Conservation (phyloP, 2,888 invertebrate genomes). For the Caenorhabditis sp. region DNA sequence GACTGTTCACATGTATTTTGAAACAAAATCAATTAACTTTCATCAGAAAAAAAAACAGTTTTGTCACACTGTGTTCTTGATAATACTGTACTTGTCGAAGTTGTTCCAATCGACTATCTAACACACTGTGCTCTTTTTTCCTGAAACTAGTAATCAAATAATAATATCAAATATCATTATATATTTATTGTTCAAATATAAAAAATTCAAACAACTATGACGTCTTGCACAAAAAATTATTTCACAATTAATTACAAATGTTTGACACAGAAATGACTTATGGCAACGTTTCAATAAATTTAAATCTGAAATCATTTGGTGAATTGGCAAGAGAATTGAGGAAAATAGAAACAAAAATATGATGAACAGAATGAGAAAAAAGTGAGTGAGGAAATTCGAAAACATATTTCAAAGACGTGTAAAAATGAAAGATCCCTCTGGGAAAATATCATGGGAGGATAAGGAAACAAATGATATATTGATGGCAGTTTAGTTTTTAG, state of each 20-base stretch:
- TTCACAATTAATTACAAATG: not conserved
- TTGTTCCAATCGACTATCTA: too few species aligned
- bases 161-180: too few species aligned
- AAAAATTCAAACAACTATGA: not conserved
- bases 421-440: constrained; percentile 22
- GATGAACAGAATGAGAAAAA: constrained; percentile 18
- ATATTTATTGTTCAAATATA: not conserved
- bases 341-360: constrained; percentile 28
- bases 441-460: constrained; percentile 14
- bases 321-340: constrained; percentile 20
- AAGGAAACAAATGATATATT: not conserved
- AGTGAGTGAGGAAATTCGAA: constrained; percentile 5
- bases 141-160: too few species aligned
- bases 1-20: too few species aligned
- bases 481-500: not conserved
- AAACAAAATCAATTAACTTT: not conserved
- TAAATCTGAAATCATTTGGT: not conserved
- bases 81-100: too few species aligned
- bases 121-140: too few species aligned
- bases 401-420: constrained; percentile 8
- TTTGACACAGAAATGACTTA: not conserved
- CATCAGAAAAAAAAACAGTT: not conserved
- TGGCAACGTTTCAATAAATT: not conserved
- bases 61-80: too few species aligned
- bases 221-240: not conserved